Evolutionary conservation across 2,888 invertebrate genomes (phyloP).

Genomic region (Hedychridium roseum): DNA sequence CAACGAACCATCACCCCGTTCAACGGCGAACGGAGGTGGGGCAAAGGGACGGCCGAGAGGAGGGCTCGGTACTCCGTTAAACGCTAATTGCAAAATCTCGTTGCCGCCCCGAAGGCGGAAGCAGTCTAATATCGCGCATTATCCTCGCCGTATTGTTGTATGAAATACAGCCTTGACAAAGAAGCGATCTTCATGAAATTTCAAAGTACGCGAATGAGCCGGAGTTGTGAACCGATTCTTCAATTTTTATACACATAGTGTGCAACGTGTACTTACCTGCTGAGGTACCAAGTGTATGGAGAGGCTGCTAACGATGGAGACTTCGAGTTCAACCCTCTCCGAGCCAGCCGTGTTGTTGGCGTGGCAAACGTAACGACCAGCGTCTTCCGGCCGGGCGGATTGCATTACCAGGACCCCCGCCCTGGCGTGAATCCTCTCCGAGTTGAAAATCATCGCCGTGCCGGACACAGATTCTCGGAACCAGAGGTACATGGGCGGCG

Average conservation of each 20-base stretch:
- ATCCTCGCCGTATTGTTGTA: too few species aligned
- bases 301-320: conserved; percentile 52
- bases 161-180: too few species aligned
- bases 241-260: too few species aligned
- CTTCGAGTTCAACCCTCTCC: conserved; percentile 61
- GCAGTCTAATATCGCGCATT: too few species aligned
- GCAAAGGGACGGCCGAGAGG: background rate
- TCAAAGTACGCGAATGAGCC: too few species aligned
- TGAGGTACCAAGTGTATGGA: conserved; percentile 24
- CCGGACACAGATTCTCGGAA: conserved; percentile 59
- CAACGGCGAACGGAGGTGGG: background rate
- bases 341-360: conserved; percentile 89
- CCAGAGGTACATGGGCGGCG: conserved; percentile 63
- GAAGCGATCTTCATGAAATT: too few species aligned
- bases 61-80: too few species aligned
- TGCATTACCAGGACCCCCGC: conserved; percentile 61
- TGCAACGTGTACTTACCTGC: conserved; percentile 24
- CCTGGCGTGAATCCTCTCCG: conserved; percentile 58
- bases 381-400: conserved; percentile 74
- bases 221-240: too few species aligned
- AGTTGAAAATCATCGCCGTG: conserved; percentile 57
- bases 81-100: too few species aligned
- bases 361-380: conserved; percentile 88
- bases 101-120: too few species aligned
- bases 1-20: conserved; percentile 33